Conservation (phyloP, 2,797 vertebrate species). For the Gadopsis bispinosus region DNA sequence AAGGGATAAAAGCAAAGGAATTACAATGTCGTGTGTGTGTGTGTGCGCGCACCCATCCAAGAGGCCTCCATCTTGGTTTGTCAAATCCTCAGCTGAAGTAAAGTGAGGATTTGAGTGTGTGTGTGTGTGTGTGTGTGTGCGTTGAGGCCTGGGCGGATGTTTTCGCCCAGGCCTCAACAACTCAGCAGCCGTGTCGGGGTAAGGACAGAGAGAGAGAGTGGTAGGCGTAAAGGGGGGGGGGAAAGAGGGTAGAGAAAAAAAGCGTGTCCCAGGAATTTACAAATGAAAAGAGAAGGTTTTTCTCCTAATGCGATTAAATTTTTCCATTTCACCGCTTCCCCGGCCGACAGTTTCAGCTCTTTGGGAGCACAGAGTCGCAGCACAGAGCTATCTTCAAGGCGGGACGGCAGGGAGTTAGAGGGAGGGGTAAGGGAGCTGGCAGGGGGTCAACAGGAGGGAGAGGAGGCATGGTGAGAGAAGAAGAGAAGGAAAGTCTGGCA, state of each 20-base stretch:
- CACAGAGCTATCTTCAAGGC: conserved; percentile 73
- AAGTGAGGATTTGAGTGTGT: conserved; percentile 49
- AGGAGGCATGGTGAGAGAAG: conserved; percentile 23
- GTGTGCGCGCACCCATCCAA: conserved; percentile 25
- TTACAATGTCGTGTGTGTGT: conserved; percentile 45
- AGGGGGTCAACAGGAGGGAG: conserved; percentile 53
- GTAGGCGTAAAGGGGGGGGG: conserved; percentile 50
- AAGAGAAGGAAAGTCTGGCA: conserved; percentile 55
- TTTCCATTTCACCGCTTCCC: conserved; percentile 88
- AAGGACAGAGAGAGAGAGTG: conserved; percentile 55
- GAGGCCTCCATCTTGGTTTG: conserved; percentile 58
- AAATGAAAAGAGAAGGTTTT: conserved; percentile 89
- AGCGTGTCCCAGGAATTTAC: conserved; percentile 86
- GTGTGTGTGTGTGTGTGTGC: conserved; percentile 31
- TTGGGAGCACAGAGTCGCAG: conserved; percentile 75
- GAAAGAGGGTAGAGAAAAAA: conserved; percentile 25
- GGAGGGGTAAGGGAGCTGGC: conserved; percentile 12
- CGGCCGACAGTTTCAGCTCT: conserved; percentile 82
- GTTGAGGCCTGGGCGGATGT: conserved; percentile 67
- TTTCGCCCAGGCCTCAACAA: conserved; percentile 55
- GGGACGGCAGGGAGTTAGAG: conserved; percentile 45
- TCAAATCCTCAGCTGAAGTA: conserved; percentile 56
- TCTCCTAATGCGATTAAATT: conserved; percentile 90
- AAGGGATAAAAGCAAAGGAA: conserved; percentile 62
- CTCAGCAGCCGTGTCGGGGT: conserved; percentile 77